Base-by-base conservation (phyloP, 2,888 invertebrate species). In the Diarsia dahlii region DNA sequence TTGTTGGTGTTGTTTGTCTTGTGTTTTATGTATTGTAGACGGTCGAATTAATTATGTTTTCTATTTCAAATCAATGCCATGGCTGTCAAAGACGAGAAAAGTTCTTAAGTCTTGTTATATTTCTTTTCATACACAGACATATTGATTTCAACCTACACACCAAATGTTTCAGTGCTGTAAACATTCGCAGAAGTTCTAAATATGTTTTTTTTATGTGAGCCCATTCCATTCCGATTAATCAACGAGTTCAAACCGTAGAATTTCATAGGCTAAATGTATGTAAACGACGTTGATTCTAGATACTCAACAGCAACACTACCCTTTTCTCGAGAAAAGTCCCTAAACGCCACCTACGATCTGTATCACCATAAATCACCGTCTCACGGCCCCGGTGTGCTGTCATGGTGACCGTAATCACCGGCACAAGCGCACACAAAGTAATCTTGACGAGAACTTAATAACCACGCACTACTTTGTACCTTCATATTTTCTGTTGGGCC, bases 331-430 rank as follows among this genome's bases (percentile, higher is more conserved):
- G 15, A 39, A 79, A 78, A 52, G 20, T 39, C 34, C 20, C 46
- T 63, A 54, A 76, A 46, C 48, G 54, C 50, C 6, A 18, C 39
- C 34, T 39, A 54, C 60, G 62, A 63, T 75, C 60, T 76, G 5
- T 62, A 75, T 50, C 52, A 23, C 10, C 45, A 72, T 84, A 84
- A 81, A 80, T 84, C 71, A 72, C 71, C 28, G n/a, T 4, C 58
- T 34, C 23, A 67, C 6, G 13, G 58, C 20, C 81, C 45, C 62
- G 18, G 12, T 34, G 2, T 13, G 84, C 12, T 18, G 13, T 52
- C 56, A 60, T 71, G 70, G 74, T 20, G 60, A 84, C 71, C 68
- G 71, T 75, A 45, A 74, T 84, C 82, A 80, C 46, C 46, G 50
- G 20, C 23, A 74, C 54, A 15, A 23, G 50, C 50, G 23, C 69